Percentiles rank a stretch among this genome's conserved stretches.
phyloP scores from a whole-genome alignment of 2,888 invertebrate genomes.

The Therioaphis trifolii region DNA sequence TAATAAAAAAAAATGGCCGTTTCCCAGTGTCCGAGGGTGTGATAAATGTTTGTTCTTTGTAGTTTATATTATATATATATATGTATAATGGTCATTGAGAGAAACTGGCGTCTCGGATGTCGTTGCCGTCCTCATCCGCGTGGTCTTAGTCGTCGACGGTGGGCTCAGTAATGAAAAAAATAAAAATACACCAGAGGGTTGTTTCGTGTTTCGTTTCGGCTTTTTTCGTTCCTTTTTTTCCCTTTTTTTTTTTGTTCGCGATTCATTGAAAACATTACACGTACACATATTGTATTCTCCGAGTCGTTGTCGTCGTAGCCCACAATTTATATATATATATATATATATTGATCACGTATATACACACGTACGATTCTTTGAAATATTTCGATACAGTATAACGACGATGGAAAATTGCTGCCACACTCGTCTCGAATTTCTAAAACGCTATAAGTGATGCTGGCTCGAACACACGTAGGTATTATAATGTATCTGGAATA shows the following conservation, averaged over 20 bases:
- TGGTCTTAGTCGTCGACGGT: not conserved
- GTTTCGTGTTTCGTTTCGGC: constrained; percentile 9
- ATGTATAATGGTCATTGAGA: constrained; percentile 36
- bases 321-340: not conserved
- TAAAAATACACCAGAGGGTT: constrained; percentile 18
- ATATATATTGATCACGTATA: too few species aligned
- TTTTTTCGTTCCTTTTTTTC: not conserved
- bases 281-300: not conserved
- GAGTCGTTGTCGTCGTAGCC: too few species aligned
- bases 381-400: not conserved
- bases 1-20: constrained; percentile 57
- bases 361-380: not conserved
- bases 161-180: constrained; percentile 8
- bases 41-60: constrained; percentile 24
- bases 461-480: too few species aligned
- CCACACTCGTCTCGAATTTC: not conserved
- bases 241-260: not conserved
- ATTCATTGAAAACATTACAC: constrained; percentile 29
- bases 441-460: too few species aligned
- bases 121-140: not conserved
- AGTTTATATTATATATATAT: too few species aligned
- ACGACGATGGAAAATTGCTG: not conserved
- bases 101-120: not conserved
- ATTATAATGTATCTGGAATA: too few species aligned
- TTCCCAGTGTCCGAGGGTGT: constrained; percentile 53